Evolutionary conservation across 2,888 invertebrate genomes (phyloP).

Genomic region (Cerceris ruficornis): DNA sequence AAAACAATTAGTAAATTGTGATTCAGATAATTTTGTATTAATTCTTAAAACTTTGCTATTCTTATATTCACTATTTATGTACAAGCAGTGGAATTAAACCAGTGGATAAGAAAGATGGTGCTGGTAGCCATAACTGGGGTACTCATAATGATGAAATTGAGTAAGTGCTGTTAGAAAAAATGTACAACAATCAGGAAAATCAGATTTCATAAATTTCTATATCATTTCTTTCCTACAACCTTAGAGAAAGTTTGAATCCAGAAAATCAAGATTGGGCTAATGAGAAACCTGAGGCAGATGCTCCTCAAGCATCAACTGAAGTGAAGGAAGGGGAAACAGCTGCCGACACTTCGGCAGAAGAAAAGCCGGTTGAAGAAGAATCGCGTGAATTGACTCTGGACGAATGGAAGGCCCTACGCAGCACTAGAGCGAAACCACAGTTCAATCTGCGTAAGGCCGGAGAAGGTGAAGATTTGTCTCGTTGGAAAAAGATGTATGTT

Average conservation of each 20-base stretch:
- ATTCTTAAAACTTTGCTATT: neutral
- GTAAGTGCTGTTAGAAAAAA: conserved; percentile 80
- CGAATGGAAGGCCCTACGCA: conserved; percentile 95
- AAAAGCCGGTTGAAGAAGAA: conserved; percentile 87
- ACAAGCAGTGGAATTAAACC: conserved; percentile 91
- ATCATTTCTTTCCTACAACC: neutral
- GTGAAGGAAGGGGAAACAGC: conserved; percentile 73
- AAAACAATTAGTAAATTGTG: neutral
- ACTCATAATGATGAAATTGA: conserved; percentile 95
- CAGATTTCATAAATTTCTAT: neutral
- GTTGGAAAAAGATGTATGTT: conserved; percentile 96
- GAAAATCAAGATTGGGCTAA: conserved; percentile 78
- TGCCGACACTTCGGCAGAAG: conserved; percentile 76
- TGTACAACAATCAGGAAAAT: neutral
- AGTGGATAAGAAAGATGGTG: conserved; percentile 96
- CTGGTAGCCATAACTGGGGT: conserved; percentile 98
- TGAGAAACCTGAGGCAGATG: conserved; percentile 83
- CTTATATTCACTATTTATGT: conserved; percentile 14
- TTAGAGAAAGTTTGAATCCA: conserved; percentile 78
- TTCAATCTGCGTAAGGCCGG: conserved; percentile 97
- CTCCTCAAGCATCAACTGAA: conserved; percentile 62
- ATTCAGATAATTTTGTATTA: neutral
- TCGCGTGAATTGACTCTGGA: conserved; percentile 92
- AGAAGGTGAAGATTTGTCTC: conserved; percentile 94
- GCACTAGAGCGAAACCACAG: conserved; percentile 91